These are phyloP conservation scores for Chamaedrilus cognettii DNA, from an alignment of 2,888 invertebrate genomes.

Conservation along the genomic window DNA sequence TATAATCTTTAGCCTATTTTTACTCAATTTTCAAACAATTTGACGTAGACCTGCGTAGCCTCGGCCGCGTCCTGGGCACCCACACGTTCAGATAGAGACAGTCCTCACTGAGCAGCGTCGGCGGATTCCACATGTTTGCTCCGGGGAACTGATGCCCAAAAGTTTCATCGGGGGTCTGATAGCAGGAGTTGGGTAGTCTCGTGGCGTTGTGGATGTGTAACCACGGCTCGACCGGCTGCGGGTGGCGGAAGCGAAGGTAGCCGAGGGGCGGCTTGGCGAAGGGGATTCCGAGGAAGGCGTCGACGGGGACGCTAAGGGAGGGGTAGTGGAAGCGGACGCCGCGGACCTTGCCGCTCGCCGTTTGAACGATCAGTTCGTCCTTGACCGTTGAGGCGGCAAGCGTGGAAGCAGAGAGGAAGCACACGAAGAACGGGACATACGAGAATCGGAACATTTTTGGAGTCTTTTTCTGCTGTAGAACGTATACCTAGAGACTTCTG, in stretches of 20 bases:
- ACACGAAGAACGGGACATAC: too few species aligned
- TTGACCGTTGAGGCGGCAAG: too few species aligned
- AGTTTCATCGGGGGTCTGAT: constrained; percentile 33
- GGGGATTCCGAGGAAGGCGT: constrained; percentile 57
- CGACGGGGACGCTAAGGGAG: constrained; percentile 33
- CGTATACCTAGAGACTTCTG: too few species aligned
- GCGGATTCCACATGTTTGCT: constrained; percentile 34
- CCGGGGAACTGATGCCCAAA: constrained; percentile 33
- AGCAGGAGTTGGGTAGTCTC: constrained; percentile 38
- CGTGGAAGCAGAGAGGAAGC: not conserved
- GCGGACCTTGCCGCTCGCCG: constrained; percentile 32
- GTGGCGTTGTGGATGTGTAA: constrained; percentile 72
- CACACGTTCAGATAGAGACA: constrained; percentile 95
- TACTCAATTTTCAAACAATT: too few species aligned
- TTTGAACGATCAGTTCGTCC: constrained; percentile 34
- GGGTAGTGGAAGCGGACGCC: constrained; percentile 32
- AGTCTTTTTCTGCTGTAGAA: too few species aligned
- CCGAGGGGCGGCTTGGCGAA: constrained; percentile 68
- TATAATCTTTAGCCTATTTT: too few species aligned
- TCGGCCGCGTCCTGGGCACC: constrained; percentile 66
- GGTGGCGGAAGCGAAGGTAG: constrained; percentile 51
- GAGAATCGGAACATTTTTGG: too few species aligned
- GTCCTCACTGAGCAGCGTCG: constrained; percentile 70
- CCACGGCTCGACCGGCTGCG: constrained; percentile 51
- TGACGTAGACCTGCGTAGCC: constrained; percentile 61